These are phyloP conservation scores for Diabrotica undecimpunctata DNA, from an alignment of 1,140 invertebrate species.

Conservation along the genomic window DNA sequence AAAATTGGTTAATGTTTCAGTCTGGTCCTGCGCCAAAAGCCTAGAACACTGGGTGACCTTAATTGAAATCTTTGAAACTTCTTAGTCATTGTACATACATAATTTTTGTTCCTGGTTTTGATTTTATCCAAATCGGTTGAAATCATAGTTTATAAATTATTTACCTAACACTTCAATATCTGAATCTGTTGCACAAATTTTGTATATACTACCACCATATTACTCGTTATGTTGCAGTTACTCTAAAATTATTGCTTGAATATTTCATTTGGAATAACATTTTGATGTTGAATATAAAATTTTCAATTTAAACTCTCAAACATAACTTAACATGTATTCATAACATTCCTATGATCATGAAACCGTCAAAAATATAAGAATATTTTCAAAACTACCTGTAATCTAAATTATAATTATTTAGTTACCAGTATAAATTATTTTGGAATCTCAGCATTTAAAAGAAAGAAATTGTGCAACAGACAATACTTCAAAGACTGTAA, in stretches of 20 bases:
- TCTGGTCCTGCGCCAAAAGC: not conserved
- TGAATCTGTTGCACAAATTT: constrained; percentile 16
- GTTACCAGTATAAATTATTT: not conserved
- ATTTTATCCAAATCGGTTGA: not conserved
- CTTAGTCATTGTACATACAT: constrained; percentile 22
- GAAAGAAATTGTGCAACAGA: not conserved
- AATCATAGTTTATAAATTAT: constrained; percentile 5
- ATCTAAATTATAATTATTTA: no score
- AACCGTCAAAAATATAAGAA: no score
- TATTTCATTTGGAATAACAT: no score
- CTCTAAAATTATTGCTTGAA: no score
- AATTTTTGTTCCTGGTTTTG: constrained; percentile 15
- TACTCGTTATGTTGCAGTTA: not conserved
- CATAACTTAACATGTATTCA: no score
- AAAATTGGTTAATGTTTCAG: not conserved
- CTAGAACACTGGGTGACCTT: not conserved
- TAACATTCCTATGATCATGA: no score
- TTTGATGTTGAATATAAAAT: no score
- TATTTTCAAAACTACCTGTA: no score
- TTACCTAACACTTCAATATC: not conserved
- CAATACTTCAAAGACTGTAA: not conserved
- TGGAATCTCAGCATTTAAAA: not conserved
- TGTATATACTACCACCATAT: not conserved
- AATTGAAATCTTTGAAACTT: not conserved
- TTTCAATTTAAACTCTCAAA: no score